Base-by-base conservation (phyloP, 2,113 vertebrate genomes). In the Rhinoderma darwinii region DNA sequence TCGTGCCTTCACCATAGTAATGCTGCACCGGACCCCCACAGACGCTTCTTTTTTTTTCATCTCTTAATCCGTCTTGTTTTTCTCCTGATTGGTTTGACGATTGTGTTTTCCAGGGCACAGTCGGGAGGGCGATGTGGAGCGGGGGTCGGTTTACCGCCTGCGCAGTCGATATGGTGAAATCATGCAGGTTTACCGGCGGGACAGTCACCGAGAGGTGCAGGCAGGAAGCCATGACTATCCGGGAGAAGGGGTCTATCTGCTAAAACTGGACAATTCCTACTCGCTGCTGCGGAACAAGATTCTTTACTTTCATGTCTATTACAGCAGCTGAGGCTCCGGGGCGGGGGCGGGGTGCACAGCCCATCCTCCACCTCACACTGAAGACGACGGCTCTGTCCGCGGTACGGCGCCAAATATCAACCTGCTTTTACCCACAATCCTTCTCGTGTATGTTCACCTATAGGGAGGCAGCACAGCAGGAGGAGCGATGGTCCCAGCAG, bases 181-280 rank as follows among this genome's bases (percentile, higher is more conserved):
- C 91, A 89, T 97, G 86, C 97, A 98, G 0, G 96, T 99, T 0
- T 99, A 97, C 84, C 96, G 98, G 17, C 94, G 97, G 89, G 98
- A 99, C 92, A 98, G 98, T 90, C 98, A 99, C 73, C 89, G 94
- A 84, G 94, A 95, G 1, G 97, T 99, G 32, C 96, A 96, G 73
- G 96, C 96, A 0, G 98, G 98, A 47, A 98, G 95, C 91, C 98
- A 99, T 0, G 94, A 98, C 43, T 99, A 98, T 90, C 98, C 97
- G 2, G 98, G 98, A 4, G 97, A 99, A 88, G 98, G 98, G 90
- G 96, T 99, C 61, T 99, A 99, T 92, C 94, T 97, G 89, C 94
- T 99, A 44, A 99, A 99, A 90, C 99, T 99, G 8, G 98, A 99
- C 91, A 99, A 99, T 93, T 99, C 98, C 0, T 99, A 99, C 92